phyloP scores from a whole-genome alignment of 2,888 invertebrate genomes.

The Pheosia gnoma region DNA sequence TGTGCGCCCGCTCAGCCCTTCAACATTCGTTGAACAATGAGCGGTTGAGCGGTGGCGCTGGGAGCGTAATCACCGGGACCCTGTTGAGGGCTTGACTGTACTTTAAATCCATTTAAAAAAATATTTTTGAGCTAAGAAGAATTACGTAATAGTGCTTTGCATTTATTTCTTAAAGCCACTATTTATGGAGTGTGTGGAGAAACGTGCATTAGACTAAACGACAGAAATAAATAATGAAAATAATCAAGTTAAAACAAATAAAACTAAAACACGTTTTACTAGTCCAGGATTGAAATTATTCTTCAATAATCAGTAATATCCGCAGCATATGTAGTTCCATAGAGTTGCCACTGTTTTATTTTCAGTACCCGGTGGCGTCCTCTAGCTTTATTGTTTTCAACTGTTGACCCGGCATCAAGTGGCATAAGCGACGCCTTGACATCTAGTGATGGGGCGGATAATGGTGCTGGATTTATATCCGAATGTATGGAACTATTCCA shows the following conservation, averaged over 20 bases:
- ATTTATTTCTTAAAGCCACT: too few species aligned
- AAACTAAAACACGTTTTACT: background rate
- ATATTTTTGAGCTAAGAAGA: too few species aligned
- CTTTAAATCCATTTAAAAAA: background rate
- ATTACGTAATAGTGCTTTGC: too few species aligned
- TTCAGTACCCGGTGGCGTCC: conserved; percentile 36
- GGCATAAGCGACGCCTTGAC: conserved; percentile 35
- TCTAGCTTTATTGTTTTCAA: conserved; percentile 42
- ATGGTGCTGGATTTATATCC: background rate
- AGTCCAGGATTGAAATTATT: background rate
- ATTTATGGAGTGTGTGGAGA: too few species aligned
- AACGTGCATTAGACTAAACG: too few species aligned
- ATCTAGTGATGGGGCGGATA: conserved; percentile 25
- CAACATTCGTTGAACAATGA: conserved; percentile 44
- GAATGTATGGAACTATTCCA: background rate
- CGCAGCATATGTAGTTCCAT: background rate
- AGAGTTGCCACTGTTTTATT: conserved; percentile 31
- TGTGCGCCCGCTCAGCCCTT: conserved; percentile 23
- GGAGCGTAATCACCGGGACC: conserved; percentile 38
- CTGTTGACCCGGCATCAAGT: conserved; percentile 45
- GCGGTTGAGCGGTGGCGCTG: conserved; percentile 31
- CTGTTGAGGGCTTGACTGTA: conserved; percentile 10
- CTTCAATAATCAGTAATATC: background rate
- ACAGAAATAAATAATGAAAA: background rate
- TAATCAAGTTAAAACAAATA: too few species aligned